A percentile compares a stretch with the other conserved stretches of the same genome.
These are phyloP conservation scores for Mus spretus DNA, from an alignment of 2,797 vertebrate species.

Conservation along the genomic window DNA sequence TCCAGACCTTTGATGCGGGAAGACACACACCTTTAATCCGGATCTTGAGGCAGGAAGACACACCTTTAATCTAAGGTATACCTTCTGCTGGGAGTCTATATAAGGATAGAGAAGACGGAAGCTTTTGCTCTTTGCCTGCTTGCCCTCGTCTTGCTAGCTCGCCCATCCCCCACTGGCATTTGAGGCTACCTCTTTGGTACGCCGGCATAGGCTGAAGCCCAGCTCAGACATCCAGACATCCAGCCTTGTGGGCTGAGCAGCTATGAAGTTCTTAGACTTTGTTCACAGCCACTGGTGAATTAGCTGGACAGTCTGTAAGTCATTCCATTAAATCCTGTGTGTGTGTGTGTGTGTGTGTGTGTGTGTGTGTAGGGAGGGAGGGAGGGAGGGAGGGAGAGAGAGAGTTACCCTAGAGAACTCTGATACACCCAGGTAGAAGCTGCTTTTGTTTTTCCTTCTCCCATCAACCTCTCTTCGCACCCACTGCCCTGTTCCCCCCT, in stretches of 20 bases:
- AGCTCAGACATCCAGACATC: neutral
- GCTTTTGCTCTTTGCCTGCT: neutral
- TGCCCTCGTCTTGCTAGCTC: neutral
- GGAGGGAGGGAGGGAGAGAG: neutral
- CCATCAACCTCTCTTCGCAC: accelerated
- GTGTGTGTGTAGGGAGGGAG: no score
- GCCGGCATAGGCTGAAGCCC: neutral
- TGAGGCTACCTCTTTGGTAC: no score
- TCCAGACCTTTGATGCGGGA: neutral
- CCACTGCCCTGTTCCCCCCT: neutral
- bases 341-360: no score
- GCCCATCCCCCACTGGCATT: neutral
- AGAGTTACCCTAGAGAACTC: neutral
- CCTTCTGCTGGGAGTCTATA: neutral
- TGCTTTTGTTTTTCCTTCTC: neutral
- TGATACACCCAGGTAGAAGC: neutral
- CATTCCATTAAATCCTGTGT: neutral
- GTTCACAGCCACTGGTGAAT: neutral
- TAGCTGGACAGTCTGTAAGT: neutral
- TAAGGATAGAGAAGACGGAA: neutral
- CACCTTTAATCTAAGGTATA: neutral
- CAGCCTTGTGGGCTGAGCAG: neutral
- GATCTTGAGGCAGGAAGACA: neutral
- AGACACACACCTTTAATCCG: neutral
- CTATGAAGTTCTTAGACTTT: neutral